Conservation (phyloP, 2,888 invertebrate species). For the Oscheius onirici region DNA sequence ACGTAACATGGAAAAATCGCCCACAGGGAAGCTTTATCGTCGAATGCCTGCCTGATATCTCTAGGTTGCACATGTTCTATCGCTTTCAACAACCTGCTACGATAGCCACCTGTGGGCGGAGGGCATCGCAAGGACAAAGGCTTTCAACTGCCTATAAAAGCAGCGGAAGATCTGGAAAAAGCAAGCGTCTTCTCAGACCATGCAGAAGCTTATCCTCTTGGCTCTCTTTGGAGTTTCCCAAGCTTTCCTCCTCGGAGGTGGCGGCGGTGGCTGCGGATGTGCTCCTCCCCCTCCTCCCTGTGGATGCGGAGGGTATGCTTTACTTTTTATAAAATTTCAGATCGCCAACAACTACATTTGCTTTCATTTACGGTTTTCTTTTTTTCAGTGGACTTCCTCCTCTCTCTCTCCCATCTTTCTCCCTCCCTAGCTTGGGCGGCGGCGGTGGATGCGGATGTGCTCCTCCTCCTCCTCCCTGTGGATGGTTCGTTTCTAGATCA, state of each 20-base stretch:
- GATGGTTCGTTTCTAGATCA: neutral
- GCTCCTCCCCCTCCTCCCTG: conserved; percentile 18
- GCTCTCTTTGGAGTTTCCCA: conserved; percentile 42
- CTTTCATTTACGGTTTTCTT: too few species aligned
- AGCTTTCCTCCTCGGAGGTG: conserved; percentile 52
- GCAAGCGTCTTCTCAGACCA: conserved; percentile 30
- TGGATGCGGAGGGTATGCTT: conserved; percentile 35
- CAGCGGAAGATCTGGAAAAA: neutral
- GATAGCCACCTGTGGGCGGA: conserved; percentile 26
- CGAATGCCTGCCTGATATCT: conserved; percentile 7
- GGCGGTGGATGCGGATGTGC: conserved; percentile 49
- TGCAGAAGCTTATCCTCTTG: conserved; percentile 52
- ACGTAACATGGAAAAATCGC: neutral
- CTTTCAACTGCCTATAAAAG: conserved; percentile 24
- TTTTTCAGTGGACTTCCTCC: conserved; percentile 34
- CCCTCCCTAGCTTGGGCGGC: conserved; percentile 52
- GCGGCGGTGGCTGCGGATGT: conserved; percentile 51
- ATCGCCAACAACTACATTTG: too few species aligned
- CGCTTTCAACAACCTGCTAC: conserved; percentile 16
- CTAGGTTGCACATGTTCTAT: conserved; percentile 17
- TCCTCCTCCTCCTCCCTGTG: conserved; percentile 30
- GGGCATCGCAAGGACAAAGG: conserved; percentile 34
- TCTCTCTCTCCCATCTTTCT: conserved; percentile 45
- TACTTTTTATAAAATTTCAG: neutral
- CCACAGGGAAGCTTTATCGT: conserved; percentile 4